phyloP scores from a whole-genome alignment of 1,140 invertebrate genomes.

The Nilaparvata lugens region DNA sequence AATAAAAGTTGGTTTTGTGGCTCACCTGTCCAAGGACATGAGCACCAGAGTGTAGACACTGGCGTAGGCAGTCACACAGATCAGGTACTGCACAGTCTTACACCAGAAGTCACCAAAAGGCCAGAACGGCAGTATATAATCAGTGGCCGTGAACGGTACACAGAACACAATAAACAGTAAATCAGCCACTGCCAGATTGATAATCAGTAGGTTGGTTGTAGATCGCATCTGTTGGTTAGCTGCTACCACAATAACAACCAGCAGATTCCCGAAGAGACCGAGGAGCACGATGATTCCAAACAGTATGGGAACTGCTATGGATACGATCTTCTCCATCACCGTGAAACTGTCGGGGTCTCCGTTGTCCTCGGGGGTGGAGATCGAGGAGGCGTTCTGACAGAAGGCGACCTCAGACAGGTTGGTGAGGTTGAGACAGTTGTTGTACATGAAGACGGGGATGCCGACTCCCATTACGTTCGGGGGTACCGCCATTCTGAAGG shows the following conservation, averaged over 20 bases:
- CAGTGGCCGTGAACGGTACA: slow-evolving; percentile 85
- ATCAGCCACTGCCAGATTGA: slow-evolving; percentile 81
- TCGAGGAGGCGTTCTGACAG: slow-evolving; percentile 8
- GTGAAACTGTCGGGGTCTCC: slow-evolving; percentile 22
- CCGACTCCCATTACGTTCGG: slow-evolving; percentile 3
- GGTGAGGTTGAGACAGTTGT: slow-evolving; percentile 17
- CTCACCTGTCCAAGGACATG: slow-evolving; percentile 79
- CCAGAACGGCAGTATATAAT: slow-evolving; percentile 81
- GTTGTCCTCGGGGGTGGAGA: not conserved
- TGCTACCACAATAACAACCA: slow-evolving; percentile 64
- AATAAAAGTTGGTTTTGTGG: not conserved
- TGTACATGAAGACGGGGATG: slow-evolving; percentile 11
- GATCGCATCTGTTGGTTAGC: slow-evolving; percentile 85
- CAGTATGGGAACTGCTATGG: slow-evolving; percentile 70
- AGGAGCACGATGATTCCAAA: slow-evolving; percentile 81
- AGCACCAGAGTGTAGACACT: slow-evolving; percentile 90
- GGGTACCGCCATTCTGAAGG: not conserved
- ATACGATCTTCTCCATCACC: slow-evolving; percentile 49
- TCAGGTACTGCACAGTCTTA: slow-evolving; percentile 74
- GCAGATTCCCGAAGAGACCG: slow-evolving; percentile 77
- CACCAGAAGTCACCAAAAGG: slow-evolving; percentile 87
- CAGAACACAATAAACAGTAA: slow-evolving; percentile 92
- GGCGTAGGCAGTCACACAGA: slow-evolving; percentile 84
- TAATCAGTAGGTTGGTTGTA: slow-evolving; percentile 87
- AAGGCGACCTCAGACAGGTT: slow-evolving; percentile 14